Evolutionary conservation across 2,888 invertebrate genomes (phyloP), one percentile per base, ranked within the genome.

Genomic region (Drosophila mercatorum): DNA sequence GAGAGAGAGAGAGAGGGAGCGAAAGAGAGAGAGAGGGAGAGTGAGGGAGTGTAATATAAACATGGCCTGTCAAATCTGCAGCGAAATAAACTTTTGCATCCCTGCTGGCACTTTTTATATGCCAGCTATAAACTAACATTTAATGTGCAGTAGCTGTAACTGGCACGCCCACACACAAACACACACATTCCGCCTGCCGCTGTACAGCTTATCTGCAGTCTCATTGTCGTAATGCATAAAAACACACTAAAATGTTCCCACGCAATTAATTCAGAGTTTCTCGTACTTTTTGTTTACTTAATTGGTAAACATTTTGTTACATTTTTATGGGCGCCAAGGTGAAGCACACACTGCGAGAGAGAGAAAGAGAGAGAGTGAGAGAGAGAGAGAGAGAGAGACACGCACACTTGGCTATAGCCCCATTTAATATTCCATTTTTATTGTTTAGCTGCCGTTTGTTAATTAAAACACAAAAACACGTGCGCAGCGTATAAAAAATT

Each of bases 401-500:
- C 36, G 17, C 43, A 60, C 64, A 73, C 3, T 53, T 57, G 43
- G 58, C 67, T 64, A 59, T 59, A 59, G 72, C 58, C 66, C 66
- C 73, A 82, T 84, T 88, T 75, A 88, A 86, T 90, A 84, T 75
- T 72, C 70, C 77, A 70, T 72, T 90, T 90, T 90, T 90, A 90
- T 89, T 90, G 85, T 89, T 89, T 53, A 64, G 75, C 60, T 59
- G 87, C 75, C 82, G 65, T 77, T 83, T 87, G 88, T 90, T 87
- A 87, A 87, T 87, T 87, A 87, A 87, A 87, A 90, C 82, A 88
- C 86, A 89, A 90, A 89, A 87, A 90, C 90, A 90, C 86, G 89
- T 89, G 86, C 90, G 80, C 62, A 69, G 56, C 75, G 72, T 68
- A 89, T 86, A 81, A 87, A 86, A 89, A 81, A 78, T 84, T 76